Conservation (phyloP, 92 coral and sea anemone species). For the Diadumene lineata region DNA sequence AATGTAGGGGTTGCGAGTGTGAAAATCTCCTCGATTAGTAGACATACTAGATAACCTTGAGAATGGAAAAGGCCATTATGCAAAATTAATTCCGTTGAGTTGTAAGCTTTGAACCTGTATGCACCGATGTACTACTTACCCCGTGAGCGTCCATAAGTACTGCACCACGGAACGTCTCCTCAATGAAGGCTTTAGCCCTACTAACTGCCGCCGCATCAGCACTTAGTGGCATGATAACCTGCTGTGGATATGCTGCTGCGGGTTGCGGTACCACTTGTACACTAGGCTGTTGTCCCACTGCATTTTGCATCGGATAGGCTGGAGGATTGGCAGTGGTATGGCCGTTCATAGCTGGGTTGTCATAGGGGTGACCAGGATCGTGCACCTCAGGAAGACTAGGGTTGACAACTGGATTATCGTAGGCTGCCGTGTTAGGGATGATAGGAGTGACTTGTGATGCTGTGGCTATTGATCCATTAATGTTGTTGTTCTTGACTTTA, state of each 20-base stretch:
- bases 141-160: slow-evolving; percentile 78
- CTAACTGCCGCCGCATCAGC: slow-evolving; percentile 60
- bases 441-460: slow-evolving; percentile 30
- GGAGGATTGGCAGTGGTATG: too few species aligned
- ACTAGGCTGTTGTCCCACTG: background rate
- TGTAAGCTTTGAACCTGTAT: background rate
- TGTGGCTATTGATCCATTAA: slow-evolving; percentile 32
- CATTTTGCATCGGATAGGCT: slow-evolving; percentile 1
- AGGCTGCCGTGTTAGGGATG: slow-evolving; percentile 25
- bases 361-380: slow-evolving; percentile 53
- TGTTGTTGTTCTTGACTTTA: slow-evolving; percentile 60
- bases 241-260: background rate
- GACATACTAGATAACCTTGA: background rate
- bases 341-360: slow-evolving; percentile 14
- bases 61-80: background rate
- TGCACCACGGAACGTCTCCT: slow-evolving; percentile 83
- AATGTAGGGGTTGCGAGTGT: too few species aligned
- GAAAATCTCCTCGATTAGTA: background rate
- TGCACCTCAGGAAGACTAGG: slow-evolving; percentile 61
- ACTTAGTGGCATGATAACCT: slow-evolving; percentile 17
- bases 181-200: slow-evolving; percentile 75
- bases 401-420: slow-evolving; percentile 36
- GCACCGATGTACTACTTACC: slow-evolving; percentile 42
- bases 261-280: background rate
- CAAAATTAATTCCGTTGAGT: background rate